Base-by-base conservation (phyloP, 2,797 vertebrate genomes). In the Thaleichthys pacificus region DNA sequence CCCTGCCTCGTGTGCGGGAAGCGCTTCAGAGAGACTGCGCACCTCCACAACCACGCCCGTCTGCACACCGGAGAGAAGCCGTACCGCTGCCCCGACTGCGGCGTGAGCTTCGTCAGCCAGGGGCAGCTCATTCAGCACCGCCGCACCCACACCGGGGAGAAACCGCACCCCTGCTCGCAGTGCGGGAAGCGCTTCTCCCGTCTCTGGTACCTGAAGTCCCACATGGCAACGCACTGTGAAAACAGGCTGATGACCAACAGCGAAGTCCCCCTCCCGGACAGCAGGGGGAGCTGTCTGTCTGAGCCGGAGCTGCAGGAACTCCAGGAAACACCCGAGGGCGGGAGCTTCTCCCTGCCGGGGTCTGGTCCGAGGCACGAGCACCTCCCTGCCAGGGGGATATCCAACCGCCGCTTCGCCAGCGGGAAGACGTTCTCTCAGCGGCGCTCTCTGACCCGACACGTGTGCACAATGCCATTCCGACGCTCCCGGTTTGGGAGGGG, bases 71-170 rank as follows among this genome's bases (percentile, higher is more conserved):
- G 65, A 7, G 65, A 66, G 42, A 66, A 51, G 21, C 65, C 65
- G 0, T 66, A 51, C 15, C 15, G 1, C 80, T 92, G 91, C 81
- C 87, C 89, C 0, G 91, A 91, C 26, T 92, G 91, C 7, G 89
- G 89, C 0, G 91, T 91, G 82, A 89, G 89, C 78, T 92, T 92
- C 72, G 90, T 87, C 0, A 91, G 90, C 1, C 89, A 92, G 61
- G 88, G 91, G 4, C 90, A 92, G 75, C 86, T 90, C 22, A 61
- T 12, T 2, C 22, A 12, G 7, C 90, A 91, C 3, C 76, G 85
- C 69, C 80, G 89, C 73, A 87, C 89, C 42, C 89, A 91, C 82
- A 90, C 89, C 0, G 89, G 90, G 58, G 88, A 90, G 80, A 89
- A 86, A 84, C 89, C 89, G 0, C 89, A 90, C 83, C 72, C 78